phyloP scores from a whole-genome alignment of 1,140 invertebrate genomes.

The Calliopsis andreniformis region DNA sequence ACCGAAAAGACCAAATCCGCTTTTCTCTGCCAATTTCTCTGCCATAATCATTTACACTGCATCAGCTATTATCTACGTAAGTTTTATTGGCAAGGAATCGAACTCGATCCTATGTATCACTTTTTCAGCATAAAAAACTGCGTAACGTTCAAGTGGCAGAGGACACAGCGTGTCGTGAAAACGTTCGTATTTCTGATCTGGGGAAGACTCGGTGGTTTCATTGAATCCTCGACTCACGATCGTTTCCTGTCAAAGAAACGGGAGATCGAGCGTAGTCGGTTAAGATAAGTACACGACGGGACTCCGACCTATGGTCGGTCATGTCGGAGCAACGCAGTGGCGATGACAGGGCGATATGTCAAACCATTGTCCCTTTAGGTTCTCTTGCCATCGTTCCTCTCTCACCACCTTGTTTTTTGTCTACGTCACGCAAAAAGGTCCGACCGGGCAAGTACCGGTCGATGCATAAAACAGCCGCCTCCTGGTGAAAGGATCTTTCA shows the following conservation, averaged over 20 bases:
- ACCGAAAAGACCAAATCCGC: too few relatives aligned
- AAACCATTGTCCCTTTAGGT: slow-evolving; percentile 69
- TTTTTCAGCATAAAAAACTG: slow-evolving; percentile 2
- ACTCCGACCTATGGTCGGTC: slow-evolving; percentile 41
- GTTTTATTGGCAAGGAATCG: too few relatives aligned
- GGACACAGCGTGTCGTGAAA: slow-evolving; percentile 32
- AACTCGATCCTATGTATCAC: too few relatives aligned
- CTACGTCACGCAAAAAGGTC: slow-evolving; percentile 48
- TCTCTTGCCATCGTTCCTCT: slow-evolving; percentile 46
- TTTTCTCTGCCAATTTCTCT: too few relatives aligned
- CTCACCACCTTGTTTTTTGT: slow-evolving; percentile 59
- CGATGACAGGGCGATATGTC: slow-evolving; percentile 75
- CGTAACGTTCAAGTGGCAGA: slow-evolving; percentile 34
- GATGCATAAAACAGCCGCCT: slow-evolving; percentile 49
- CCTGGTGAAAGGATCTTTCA: slow-evolving; percentile 29
- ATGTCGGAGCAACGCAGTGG: slow-evolving; percentile 58
- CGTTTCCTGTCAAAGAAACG: slow-evolving; percentile 57
- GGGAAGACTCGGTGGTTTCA: slow-evolving; percentile 56
- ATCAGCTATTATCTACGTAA: too few relatives aligned
- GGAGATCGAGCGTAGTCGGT: slow-evolving; percentile 49
- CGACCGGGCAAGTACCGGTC: slow-evolving; percentile 9
- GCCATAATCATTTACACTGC: too few relatives aligned
- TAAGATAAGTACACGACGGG: slow-evolving; percentile 60
- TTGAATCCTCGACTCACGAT: slow-evolving; percentile 52
- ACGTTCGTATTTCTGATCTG: slow-evolving; percentile 58